Evolutionary conservation across 2,888 invertebrate species (phyloP), one percentile per base, ranked within the genome.

Genomic region (Atrina japonica): DNA sequence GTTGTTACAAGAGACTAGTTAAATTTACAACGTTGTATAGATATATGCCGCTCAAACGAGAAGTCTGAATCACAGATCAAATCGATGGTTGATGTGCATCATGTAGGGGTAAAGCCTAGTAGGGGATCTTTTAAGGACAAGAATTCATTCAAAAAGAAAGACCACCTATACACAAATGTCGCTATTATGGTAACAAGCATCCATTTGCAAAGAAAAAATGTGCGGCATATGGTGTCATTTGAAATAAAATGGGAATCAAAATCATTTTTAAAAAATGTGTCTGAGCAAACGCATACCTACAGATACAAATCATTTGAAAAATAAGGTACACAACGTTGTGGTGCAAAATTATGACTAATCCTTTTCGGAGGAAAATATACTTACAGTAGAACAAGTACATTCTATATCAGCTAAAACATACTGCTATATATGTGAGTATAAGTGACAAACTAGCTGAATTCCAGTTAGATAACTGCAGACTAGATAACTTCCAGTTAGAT

Each of bases 381-480:
- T 58, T 25, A 41, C n/a, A 7, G 41, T 5, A 0, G 27, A 58
- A 23, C 23, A 58, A 43, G 47, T 47, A 29, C 23, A 60, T 41
- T 41, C 9, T 14, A 41, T 58, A 9, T 25, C n/a, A 9, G 21
- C 21, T 16, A 58, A 58, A 23, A 58, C 29, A 59, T 14, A 45
- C 21, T 27, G 60, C 60, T 18, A 23, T 41, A n/a, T n/a, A n/a
- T 27, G 29, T 60, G 45, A 29, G 3, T 52, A 40, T 73, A 11
- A 73, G 64, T 35, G 58, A 71, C 25, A 11, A 29, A 27, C 45
- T 61, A 16, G 65, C 75, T 0, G 49, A 50, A 11, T 75, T 76
- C 47, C 77, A 81, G 41, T 23, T 78, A 21, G 75, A 77, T 35
- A 73, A 64, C 40, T 79, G 70, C 16, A n/a, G n/a, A n/a, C n/a